phyloP scores from a whole-genome alignment of 2,113 vertebrate species.

The Symphodus melops region DNA sequence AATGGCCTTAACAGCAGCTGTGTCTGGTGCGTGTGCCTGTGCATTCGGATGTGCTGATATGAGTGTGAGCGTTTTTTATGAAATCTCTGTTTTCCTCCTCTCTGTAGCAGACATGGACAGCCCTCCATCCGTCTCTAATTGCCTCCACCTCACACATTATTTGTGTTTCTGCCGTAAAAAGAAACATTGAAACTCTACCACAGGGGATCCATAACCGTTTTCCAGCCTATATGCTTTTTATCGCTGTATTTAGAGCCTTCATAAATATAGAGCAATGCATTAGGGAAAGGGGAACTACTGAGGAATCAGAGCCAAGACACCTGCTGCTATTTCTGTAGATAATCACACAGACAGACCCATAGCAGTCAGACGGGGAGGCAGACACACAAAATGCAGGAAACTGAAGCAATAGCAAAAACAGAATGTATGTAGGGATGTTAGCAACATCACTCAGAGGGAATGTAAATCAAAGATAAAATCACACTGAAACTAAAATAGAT shows the following conservation, averaged over 20 bases:
- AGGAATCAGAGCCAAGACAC: conserved; percentile 53
- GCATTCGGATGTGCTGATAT: conserved; percentile 33
- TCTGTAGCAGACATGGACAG: conserved; percentile 53
- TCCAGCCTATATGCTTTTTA: conserved; percentile 78
- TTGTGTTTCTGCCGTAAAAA: conserved; percentile 70
- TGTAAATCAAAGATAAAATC: conserved; percentile 11
- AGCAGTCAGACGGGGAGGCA: background rate
- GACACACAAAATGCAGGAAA: background rate
- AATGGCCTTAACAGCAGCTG: conserved; percentile 65
- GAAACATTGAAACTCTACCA: conserved; percentile 64
- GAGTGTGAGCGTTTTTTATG: conserved; percentile 15
- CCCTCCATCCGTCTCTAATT: conserved; percentile 71
- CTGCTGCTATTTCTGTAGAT: conserved; percentile 51
- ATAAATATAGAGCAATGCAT: conserved; percentile 77
- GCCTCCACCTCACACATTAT: conserved; percentile 73
- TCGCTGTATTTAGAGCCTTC: conserved; percentile 76
- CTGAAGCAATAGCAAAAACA: background rate
- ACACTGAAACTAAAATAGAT: background rate
- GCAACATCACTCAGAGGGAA: conserved; percentile 4
- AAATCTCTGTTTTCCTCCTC: conserved; percentile 56
- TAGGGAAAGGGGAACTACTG: conserved; percentile 40
- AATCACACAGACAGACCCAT: conserved; percentile 24
- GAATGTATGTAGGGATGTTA: conserved; percentile 13
- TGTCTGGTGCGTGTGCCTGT: conserved; percentile 46
- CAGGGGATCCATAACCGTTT: conserved; percentile 78